Evolutionary conservation across 2,888 invertebrate species (phyloP).

Genomic region (Caenorhabditis wallacei): DNA sequence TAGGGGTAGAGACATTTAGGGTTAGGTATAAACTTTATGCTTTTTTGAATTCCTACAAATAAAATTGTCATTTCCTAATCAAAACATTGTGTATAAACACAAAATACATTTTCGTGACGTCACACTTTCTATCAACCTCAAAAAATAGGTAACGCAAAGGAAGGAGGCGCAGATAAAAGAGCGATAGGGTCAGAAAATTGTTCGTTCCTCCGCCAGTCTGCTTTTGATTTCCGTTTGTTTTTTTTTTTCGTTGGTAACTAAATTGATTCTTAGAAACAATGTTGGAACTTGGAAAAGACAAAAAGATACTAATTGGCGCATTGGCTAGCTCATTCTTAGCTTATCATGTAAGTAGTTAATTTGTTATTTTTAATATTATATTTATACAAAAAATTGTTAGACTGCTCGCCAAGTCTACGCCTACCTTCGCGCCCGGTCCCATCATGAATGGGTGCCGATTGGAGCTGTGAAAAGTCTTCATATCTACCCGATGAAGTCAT

Average conservation of each 20-base stretch:
- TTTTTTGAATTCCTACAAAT: too few relatives aligned
- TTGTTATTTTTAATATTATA: not conserved
- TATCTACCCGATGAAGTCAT: conserved; percentile 71
- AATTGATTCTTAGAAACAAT: conserved; percentile 6
- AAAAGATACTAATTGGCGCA: conserved; percentile 61
- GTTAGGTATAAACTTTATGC: too few relatives aligned
- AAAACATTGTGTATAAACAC: not conserved
- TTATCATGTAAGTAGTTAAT: conserved; percentile 62
- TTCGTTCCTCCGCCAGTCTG: not conserved
- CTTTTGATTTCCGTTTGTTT: not conserved
- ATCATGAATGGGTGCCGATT: conserved; percentile 68
- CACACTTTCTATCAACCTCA: not conserved
- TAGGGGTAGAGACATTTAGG: too few relatives aligned
- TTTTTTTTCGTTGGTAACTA: not conserved
- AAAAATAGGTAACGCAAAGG: conserved; percentile 8
- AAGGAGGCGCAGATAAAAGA: too few relatives aligned
- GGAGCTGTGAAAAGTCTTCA: conserved; percentile 68
- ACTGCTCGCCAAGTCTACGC: conserved; percentile 36
- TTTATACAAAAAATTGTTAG: too few relatives aligned
- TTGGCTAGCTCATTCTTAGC: conserved; percentile 65
- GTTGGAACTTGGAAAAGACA: conserved; percentile 48
- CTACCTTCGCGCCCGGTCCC: conserved; percentile 19
- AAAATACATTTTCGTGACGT: conserved; percentile 31
- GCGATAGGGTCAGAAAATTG: too few relatives aligned
- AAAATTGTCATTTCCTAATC: too few relatives aligned